Evolutionary conservation across 2,888 invertebrate genomes (phyloP), one percentile per base, ranked within the genome.

Genomic region (Pollenia angustigena): DNA sequence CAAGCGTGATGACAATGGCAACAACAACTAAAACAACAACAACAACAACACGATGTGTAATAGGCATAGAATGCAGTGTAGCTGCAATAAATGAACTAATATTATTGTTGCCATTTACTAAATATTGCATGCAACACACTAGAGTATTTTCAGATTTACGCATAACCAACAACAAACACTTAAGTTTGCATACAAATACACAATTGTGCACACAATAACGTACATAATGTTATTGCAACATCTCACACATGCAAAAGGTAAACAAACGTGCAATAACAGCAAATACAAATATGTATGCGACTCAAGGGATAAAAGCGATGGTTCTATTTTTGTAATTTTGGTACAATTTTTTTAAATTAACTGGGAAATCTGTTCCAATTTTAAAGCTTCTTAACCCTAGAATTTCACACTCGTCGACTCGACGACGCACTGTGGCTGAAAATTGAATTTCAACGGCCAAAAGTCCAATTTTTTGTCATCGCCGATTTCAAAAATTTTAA

Each of bases 1-100:
- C 86, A 87, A 83, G 80, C 83, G 80, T 87, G 80, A 87, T 87
- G 86, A 87, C 87, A 87, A 76, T 68, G 40, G 66, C 72, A 66
- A 82, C 64, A 74, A 66, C 64, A 79, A 56, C 75, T 62, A 58
- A 16, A 75, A 48, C 44, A 18, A 6, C 64, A 79, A 56, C 75
- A 69, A 58, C 32, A 75, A 48, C 44, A 18, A 6, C 12, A 54
- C 48, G 14, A 4, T 58, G 6, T 23, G 14, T 68, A 76, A 42
- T 16, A 69, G 32, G 32, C 7, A 68, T 44, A 68, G 23, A 23
- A 46, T 32, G 58, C 48, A 79, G 11, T 6, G 32, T 72, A 72
- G 64, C 50, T 58, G 66, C 68, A 54, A 16, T 62, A 54, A 72
- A 62, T 69, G 42, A 60, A 60, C 74, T 56, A 68, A 79, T 79